Base-by-base conservation (phyloP, 2,888 invertebrate species). In the Dinocampus coccinellae region DNA sequence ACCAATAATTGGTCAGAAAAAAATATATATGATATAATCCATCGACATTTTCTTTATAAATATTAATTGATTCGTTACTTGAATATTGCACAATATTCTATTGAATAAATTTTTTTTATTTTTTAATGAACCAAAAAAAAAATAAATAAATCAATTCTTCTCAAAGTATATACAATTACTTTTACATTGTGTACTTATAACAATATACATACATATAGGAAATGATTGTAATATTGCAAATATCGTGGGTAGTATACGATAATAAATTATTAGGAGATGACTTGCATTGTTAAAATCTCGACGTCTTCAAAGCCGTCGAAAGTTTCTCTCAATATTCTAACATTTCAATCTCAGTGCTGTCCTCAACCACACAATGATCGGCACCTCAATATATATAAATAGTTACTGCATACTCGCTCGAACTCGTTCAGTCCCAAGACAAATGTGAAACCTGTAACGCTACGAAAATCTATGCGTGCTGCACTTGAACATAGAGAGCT, bases 381-480 rank as follows among this genome's bases (percentile, higher is more conserved):
- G 24, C 10, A 34, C 47, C 20, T 47, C 16, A 47, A 7, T 16
- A 16, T 47, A n/a, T n/a, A 47, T 47, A n/a, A 16, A 16, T 47
- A 16, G 4, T 1, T 11, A 61, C 24, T 24, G 9, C 24, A 13
- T 10, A 20, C 52, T 13, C 29, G 53, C 53, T n/a, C 47, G 61
- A 16, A 7, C 47, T 47, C 34, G 47, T 42, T 55, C 57, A 63
- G 62, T 42, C 20, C 7, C 39, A 63, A 64, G 74, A 74, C 69
- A 74, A 74, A 74, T 74, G 74, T 72, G 69, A 72, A 72, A 61
- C 65, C 63, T 68, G 72, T 70, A 68, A 72, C 61, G 60, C 64
- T 66, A 16, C 29, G 64, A 57, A 74, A 74, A 74, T 74, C 71
- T 72, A 74, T 71, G 69, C 69, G 47, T 42, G 58, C 39, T 65